phyloP scores from a whole-genome alignment of 2,888 invertebrate species.

The Troides aeacus region DNA sequence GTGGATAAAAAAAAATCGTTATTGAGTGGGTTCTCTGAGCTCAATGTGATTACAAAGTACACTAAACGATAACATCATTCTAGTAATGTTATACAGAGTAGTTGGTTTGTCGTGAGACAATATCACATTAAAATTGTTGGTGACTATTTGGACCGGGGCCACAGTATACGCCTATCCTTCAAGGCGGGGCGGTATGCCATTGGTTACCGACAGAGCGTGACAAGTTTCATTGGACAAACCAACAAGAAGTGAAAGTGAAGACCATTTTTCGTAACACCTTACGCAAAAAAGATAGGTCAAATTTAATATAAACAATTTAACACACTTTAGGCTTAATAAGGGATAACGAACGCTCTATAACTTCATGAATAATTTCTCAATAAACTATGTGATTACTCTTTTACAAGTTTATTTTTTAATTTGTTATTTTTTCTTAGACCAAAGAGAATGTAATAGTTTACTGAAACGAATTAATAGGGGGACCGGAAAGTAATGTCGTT shows the following conservation, averaged over 20 bases:
- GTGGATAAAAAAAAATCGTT: no score
- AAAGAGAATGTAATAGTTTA: no score
- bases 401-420: no score
- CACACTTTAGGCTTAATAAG: not conserved
- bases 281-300: slow-evolving; percentile 32
- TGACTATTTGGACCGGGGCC: slow-evolving; percentile 54
- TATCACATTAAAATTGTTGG: slow-evolving; percentile 44
- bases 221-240: slow-evolving; percentile 74
- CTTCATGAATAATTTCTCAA: no score
- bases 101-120: slow-evolving; percentile 36
- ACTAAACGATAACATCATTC: slow-evolving; percentile 26
- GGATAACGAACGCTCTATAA: not conserved
- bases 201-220: slow-evolving; percentile 74
- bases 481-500: no score
- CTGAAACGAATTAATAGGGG: no score
- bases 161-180: slow-evolving; percentile 65
- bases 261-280: slow-evolving; percentile 63
- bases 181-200: slow-evolving; percentile 74
- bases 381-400: no score
- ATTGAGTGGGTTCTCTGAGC: not conserved
- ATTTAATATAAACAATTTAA: slow-evolving; percentile 6
- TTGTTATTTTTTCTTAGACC: no score
- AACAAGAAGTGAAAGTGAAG: slow-evolving; percentile 72
- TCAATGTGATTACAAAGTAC: slow-evolving; percentile 19
- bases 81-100: slow-evolving; percentile 33